These are phyloP conservation scores for Delichon dasypus DNA, from an alignment of 2,797 vertebrate species.

Conservation along the genomic window DNA sequence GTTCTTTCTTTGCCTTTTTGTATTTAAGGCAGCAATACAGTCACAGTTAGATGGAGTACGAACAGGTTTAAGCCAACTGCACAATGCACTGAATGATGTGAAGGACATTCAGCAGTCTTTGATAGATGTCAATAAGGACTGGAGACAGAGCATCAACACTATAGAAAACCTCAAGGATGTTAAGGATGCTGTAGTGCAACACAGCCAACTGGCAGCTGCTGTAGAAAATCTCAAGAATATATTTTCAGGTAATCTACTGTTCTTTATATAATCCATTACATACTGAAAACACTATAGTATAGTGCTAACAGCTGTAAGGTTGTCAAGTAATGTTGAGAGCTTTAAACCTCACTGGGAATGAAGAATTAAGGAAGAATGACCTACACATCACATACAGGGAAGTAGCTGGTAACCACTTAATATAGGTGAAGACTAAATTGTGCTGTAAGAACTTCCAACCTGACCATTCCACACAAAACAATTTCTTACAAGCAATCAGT, in stretches of 20 bases:
- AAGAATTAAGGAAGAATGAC: neutral
- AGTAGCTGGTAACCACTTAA: neutral
- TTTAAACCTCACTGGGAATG: neutral
- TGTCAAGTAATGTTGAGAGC: neutral
- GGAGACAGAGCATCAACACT: constrained; percentile 97
- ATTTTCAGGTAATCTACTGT: constrained; percentile 83
- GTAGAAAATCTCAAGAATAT: constrained; percentile 99
- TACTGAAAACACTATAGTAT: neutral
- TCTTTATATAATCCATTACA: neutral
- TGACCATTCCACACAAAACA: neutral
- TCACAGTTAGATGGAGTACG: constrained; percentile 96
- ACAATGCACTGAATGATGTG: constrained; percentile 91
- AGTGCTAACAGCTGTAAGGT: neutral
- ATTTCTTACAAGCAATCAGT: neutral
- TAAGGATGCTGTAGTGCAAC: constrained; percentile 95
- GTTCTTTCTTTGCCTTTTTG: neutral
- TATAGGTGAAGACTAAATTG: neutral
- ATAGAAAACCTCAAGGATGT: constrained; percentile 95
- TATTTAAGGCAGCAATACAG: constrained; percentile 92
- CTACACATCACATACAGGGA: accelerated
- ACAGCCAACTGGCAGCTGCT: constrained; percentile 95
- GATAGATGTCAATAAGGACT: constrained; percentile 94
- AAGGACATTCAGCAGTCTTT: constrained; percentile 92
- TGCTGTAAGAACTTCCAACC: neutral
- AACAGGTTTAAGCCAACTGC: constrained; percentile 94